Percentiles rank a stretch among this genome's conserved stretches.
phyloP scores from a whole-genome alignment of 2,797 vertebrate species.

The Typhlichthys eigenmanni region DNA sequence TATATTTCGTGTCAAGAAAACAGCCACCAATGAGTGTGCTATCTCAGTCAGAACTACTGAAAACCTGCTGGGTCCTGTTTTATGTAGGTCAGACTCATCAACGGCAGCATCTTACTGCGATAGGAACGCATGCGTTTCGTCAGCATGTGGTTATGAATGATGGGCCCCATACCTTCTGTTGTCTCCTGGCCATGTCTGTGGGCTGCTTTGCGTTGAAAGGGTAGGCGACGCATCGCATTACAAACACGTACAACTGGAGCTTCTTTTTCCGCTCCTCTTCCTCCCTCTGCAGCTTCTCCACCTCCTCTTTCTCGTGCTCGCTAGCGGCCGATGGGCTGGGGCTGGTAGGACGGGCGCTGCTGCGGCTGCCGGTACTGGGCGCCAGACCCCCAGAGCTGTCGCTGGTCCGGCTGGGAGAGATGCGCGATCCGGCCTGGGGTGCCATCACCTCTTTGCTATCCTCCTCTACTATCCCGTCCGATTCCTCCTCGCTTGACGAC shows the following conservation, averaged over 20 bases:
- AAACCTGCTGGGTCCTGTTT: constrained; percentile 38
- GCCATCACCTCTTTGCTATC: constrained; percentile 92
- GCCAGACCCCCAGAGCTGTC: constrained; percentile 88
- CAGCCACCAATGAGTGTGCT: constrained; percentile 33
- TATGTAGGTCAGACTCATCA: constrained; percentile 73
- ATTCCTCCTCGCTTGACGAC: constrained; percentile 97
- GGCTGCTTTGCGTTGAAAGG: constrained; percentile 99
- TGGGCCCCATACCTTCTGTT: constrained; percentile 90
- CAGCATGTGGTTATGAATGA: constrained; percentile 57
- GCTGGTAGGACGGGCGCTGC: constrained; percentile 90
- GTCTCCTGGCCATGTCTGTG: constrained; percentile 97
- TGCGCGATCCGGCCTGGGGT: constrained; percentile 85
- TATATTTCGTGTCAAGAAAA: constrained; percentile 47
- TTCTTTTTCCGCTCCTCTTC: constrained; percentile 97
- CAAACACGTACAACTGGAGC: constrained; percentile 97
- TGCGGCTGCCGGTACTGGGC: constrained; percentile 83
- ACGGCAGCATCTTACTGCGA: constrained; percentile 69
- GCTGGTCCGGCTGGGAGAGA: constrained; percentile 91
- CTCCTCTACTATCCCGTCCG: constrained; percentile 94
- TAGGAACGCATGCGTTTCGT: constrained; percentile 54
- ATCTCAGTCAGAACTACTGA: constrained; percentile 44
- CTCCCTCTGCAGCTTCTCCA: constrained; percentile 93
- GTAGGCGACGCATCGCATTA: constrained; percentile 97
- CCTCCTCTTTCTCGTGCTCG: constrained; percentile 95
- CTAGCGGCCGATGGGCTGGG: constrained; percentile 95